Conservation (phyloP, 2,113 vertebrate species). For the Clarias batrachus region DNA sequence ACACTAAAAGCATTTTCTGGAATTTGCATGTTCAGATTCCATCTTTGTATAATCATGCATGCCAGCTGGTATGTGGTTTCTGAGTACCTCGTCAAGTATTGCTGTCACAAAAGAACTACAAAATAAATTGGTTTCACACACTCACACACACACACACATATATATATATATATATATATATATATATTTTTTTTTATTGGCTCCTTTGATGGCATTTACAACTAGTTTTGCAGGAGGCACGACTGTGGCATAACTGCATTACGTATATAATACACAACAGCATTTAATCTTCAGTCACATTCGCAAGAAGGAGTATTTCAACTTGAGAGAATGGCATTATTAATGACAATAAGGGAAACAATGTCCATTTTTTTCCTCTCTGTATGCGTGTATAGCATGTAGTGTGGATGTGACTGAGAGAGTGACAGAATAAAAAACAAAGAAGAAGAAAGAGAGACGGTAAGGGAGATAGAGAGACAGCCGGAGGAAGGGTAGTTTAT, state of each 20-base stretch:
- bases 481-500: neutral
- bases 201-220: neutral
- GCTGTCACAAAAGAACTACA: conserved; percentile 5
- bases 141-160: no score
- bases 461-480: conserved; percentile 14
- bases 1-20: neutral
- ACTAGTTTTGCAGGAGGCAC: neutral
- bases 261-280: neutral
- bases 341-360: neutral
- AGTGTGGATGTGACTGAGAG: neutral
- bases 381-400: neutral
- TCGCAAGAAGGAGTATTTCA: neutral
- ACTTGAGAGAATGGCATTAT: neutral
- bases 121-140: no score
- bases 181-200: neutral
- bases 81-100: conserved; percentile 35
- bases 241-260: neutral
- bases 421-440: neutral
- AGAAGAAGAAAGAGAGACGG: neutral
- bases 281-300: neutral
- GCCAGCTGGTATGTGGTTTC: conserved; percentile 1
- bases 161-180: no score
- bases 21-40: neutral
- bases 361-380: neutral
- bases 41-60: conserved; percentile 30